These are phyloP conservation scores for Halictus quadricinctus DNA, from an alignment of 2,888 invertebrate species.

Conservation along the genomic window DNA sequence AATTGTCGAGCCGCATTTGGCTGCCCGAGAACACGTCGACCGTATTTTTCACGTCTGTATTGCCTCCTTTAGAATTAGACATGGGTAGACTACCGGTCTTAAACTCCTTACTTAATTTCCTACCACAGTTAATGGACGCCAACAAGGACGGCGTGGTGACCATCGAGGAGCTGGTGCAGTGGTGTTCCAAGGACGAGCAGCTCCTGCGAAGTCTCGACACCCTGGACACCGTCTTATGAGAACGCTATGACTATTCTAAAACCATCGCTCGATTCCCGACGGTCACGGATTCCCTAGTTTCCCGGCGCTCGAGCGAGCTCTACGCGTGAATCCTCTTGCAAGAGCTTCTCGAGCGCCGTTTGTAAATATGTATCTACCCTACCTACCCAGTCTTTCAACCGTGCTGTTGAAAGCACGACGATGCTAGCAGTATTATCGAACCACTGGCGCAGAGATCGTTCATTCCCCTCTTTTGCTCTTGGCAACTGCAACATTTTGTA, in stretches of 20 bases:
- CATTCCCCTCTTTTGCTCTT: not conserved
- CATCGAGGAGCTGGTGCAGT: slow-evolving; percentile 90
- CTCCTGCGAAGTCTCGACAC: slow-evolving; percentile 88
- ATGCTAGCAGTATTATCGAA: slow-evolving; percentile 51
- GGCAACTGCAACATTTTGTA: not conserved
- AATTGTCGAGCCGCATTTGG: slow-evolving; percentile 86
- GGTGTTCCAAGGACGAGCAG: slow-evolving; percentile 90
- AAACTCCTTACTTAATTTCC: slow-evolving; percentile 11
- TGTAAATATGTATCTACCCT: slow-evolving; percentile 75
- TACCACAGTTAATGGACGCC: slow-evolving; percentile 88
- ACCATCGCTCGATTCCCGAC: slow-evolving; percentile 16
- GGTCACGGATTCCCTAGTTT: not conserved
- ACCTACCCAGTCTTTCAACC: slow-evolving; percentile 79
- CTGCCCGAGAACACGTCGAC: slow-evolving; percentile 93
- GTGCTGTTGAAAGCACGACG: slow-evolving; percentile 44
- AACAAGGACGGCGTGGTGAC: slow-evolving; percentile 92
- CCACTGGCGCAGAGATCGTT: slow-evolving; percentile 3
- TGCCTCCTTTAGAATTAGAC: not conserved
- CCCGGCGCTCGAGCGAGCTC: slow-evolving; percentile 38
- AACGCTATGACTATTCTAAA: slow-evolving; percentile 46
- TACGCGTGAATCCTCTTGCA: not conserved
- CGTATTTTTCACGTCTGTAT: slow-evolving; percentile 91
- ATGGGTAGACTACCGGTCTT: not conserved
- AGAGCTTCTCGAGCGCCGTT: slow-evolving; percentile 59
- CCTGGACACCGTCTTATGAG: slow-evolving; percentile 90